Percentiles rank a stretch among this genome's conserved stretches.
phyloP scores from a whole-genome alignment of 2,888 invertebrate genomes.

The Aphidoletes aphidimyza region DNA sequence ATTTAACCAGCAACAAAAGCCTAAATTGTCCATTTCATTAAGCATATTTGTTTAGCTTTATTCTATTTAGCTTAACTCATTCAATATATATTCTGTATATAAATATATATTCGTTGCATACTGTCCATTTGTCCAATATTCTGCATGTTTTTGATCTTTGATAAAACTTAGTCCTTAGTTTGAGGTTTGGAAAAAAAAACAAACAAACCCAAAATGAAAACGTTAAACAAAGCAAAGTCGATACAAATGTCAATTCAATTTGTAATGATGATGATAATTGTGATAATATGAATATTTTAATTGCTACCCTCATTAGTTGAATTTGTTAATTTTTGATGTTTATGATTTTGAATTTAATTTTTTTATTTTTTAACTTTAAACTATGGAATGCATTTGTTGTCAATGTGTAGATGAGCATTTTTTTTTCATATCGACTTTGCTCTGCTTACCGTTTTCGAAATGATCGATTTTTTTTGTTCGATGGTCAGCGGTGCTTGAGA shows the following conservation, averaged over 20 bases:
- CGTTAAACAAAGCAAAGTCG: constrained; percentile 17
- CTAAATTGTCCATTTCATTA: too few relatives aligned
- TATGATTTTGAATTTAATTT: neutral
- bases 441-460: constrained; percentile 14
- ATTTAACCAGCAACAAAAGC: too few relatives aligned
- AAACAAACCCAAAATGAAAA: neutral
- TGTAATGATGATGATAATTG: neutral
- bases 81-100: neutral
- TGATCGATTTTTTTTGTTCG: constrained; percentile 18
- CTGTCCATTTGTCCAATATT: neutral
- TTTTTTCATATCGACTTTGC: neutral
- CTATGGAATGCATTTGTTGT: neutral
- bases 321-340: too few relatives aligned
- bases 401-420: neutral
- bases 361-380: neutral
- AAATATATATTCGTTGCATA: neutral
- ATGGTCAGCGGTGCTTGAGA: neutral
- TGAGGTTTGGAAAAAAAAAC: too few relatives aligned
- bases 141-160: neutral
- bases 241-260: neutral
- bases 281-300: neutral
- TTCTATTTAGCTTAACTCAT: too few relatives aligned
- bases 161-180: neutral
- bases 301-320: neutral
- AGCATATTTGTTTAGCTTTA: too few relatives aligned